Conservation (phyloP, 2,888 invertebrate species). For the Orchesella flavescens region DNA sequence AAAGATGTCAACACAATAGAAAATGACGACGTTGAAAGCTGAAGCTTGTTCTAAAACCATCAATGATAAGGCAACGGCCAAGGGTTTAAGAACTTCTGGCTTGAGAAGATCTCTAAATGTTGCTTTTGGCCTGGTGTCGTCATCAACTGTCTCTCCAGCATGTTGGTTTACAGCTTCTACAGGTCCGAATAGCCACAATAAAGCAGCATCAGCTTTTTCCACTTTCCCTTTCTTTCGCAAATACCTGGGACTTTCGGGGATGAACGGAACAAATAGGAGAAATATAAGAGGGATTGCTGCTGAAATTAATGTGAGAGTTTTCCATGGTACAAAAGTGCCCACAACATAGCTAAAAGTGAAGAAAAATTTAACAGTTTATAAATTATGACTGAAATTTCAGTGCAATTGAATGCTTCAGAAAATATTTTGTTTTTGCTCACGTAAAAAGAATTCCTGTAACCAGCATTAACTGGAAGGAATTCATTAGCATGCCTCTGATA, state of each 20-base stretch:
- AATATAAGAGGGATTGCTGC: constrained; percentile 82
- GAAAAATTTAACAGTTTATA: constrained; percentile 73
- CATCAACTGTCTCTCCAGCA: not conserved
- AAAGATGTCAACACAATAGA: constrained; percentile 85
- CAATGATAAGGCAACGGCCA: constrained; percentile 83
- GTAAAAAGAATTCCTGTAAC: constrained; percentile 67
- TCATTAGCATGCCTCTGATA: constrained; percentile 88
- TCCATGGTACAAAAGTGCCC: constrained; percentile 80
- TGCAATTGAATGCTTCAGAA: not conserved
- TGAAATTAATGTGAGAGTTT: constrained; percentile 80
- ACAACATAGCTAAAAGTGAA: constrained; percentile 80
- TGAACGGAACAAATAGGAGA: constrained; percentile 82
- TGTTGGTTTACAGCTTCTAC: constrained; percentile 71
- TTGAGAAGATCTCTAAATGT: constrained; percentile 78
- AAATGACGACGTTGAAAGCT: constrained; percentile 89
- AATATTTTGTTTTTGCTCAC: constrained; percentile 17
- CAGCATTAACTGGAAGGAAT: constrained; percentile 89
- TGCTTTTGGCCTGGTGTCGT: constrained; percentile 27
- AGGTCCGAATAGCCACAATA: constrained; percentile 84
- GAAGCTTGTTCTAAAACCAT: constrained; percentile 91
- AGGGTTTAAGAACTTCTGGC: constrained; percentile 81
- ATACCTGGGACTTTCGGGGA: constrained; percentile 85
- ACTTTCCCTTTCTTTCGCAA: constrained; percentile 78
- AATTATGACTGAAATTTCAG: not conserved
- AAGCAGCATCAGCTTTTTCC: constrained; percentile 80